phyloP scores from a whole-genome alignment of 2,797 vertebrate genomes.

The Pseudopleuronectes americanus region DNA sequence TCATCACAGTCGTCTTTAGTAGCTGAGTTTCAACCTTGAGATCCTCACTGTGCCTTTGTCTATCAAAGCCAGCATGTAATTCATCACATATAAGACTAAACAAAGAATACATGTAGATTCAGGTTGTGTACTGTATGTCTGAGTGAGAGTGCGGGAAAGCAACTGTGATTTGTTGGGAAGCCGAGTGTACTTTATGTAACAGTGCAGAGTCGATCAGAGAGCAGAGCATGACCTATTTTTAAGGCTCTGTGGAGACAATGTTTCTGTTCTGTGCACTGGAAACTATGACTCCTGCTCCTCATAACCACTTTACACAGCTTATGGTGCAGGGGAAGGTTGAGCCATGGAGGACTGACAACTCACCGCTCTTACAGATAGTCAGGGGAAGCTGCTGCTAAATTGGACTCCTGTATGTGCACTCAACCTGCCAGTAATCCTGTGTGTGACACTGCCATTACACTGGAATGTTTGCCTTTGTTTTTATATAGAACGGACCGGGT shows the following conservation, averaged over 20 bases:
- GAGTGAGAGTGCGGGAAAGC: conserved; percentile 37
- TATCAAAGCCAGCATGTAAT: background rate
- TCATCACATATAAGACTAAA: background rate
- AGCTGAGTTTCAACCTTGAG: background rate
- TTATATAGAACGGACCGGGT: too few relatives aligned
- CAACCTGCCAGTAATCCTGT: background rate
- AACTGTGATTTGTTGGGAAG: conserved; percentile 63
- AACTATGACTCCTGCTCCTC: conserved; percentile 71
- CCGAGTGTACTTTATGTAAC: conserved; percentile 77
- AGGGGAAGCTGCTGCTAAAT: conserved; percentile 28
- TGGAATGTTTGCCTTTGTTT: background rate
- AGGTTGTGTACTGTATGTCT: conserved; percentile 48
- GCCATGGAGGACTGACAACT: conserved; percentile 37
- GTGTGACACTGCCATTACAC: conserved; percentile 1
- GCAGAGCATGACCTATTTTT: conserved; percentile 80
- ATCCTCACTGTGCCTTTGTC: background rate
- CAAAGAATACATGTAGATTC: conserved; percentile 19
- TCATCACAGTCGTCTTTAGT: conserved; percentile 8
- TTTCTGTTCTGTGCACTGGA: conserved; percentile 70
- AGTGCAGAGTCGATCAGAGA: conserved; percentile 76
- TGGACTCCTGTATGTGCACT: conserved; percentile 17
- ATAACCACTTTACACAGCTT: conserved; percentile 59
- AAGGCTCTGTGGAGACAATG: conserved; percentile 72
- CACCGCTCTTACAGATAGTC: conserved; percentile 24
- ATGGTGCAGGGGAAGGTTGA: conserved; percentile 44